Evolutionary conservation across 1,140 invertebrate genomes (phyloP).

Genomic region (Drosophila seguyi): DNA sequence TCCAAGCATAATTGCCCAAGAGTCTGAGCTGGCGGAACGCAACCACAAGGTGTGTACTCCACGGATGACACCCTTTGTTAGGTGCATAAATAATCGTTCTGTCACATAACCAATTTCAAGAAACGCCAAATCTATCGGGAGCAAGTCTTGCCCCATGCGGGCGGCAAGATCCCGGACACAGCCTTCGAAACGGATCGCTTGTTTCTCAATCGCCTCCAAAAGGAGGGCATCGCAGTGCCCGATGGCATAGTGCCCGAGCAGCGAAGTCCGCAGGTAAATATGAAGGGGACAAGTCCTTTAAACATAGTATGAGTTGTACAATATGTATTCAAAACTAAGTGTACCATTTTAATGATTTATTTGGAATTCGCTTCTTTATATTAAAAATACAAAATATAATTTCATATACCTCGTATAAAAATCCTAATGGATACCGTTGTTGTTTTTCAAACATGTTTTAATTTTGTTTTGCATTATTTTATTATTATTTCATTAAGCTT

Average conservation of each 20-base stretch:
- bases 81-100: constrained; percentile 53
- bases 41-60: constrained; percentile 72
- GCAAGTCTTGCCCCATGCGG: constrained; percentile 87
- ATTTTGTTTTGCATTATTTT: too few relatives aligned
- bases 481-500: too few relatives aligned
- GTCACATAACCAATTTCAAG: constrained; percentile 70
- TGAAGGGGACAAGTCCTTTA: neutral
- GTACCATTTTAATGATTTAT: too few relatives aligned
- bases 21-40: constrained; percentile 55
- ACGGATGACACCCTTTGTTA: neutral
- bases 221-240: constrained; percentile 88
- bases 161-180: constrained; percentile 89
- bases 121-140: constrained; percentile 89
- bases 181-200: constrained; percentile 88
- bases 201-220: constrained; percentile 88
- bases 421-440: too few relatives aligned
- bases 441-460: too few relatives aligned
- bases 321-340: too few relatives aligned
- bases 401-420: too few relatives aligned
- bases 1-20: constrained; percentile 29
- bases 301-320: neutral
- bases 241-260: constrained; percentile 87
- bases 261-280: constrained; percentile 78
- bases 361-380: too few relatives aligned
- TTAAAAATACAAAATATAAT: too few relatives aligned